Evolutionary conservation across 2,113 vertebrate genomes (phyloP).

Genomic region (mouse (Mus musculus)): GRCm39 chr8:13926001-13926500

Average conservation of each 20-base stretch:
- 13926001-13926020: not conserved
- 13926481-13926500: not conserved
- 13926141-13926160: conserved; percentile 83
- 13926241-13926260: not conserved
- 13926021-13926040: too few species aligned
- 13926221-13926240: conserved; percentile 39
- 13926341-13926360: not conserved
- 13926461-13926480: not conserved
- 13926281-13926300: too few species aligned
- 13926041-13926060: not conserved
- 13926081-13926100: not conserved
- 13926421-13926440: not conserved
- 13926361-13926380: not conserved
- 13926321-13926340: not conserved
- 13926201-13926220: conserved; percentile 81
- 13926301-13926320: too few species aligned
- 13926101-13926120: conserved; percentile 82
- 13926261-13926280: too few species aligned
- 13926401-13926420: not conserved
- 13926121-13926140: conserved; percentile 72
- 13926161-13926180: conserved; percentile 83
- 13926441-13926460: not conserved
- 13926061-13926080: not conserved
- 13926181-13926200: conserved; percentile 67
- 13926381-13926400: not conserved